Percentiles rank a stretch among this genome's conserved stretches.
Evolutionary conservation across 2,113 vertebrate species (phyloP).

Genomic region (Oncorhynchus keta): DNA sequence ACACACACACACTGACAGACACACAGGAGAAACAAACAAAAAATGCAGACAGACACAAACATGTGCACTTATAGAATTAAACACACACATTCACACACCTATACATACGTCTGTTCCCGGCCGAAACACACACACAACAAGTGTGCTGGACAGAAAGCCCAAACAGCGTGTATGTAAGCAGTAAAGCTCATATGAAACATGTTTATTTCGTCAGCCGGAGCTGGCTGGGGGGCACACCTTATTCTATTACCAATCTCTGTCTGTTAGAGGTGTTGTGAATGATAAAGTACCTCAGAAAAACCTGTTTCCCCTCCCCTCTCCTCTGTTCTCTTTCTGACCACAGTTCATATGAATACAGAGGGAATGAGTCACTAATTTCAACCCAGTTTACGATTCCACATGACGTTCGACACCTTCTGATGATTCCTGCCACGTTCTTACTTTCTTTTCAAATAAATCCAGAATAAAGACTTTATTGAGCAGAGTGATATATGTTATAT

Average conservation of each 20-base stretch:
- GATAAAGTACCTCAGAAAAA: background rate
- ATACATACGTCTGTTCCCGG: background rate
- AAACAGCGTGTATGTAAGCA: constrained; percentile 45
- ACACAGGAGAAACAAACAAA: too few relatives aligned
- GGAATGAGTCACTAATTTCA: constrained; percentile 61
- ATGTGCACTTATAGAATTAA: too few relatives aligned
- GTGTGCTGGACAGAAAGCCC: constrained; percentile 23
- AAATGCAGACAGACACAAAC: too few relatives aligned
- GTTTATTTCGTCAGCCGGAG: background rate
- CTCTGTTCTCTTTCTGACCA: constrained; percentile 26
- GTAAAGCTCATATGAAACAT: constrained; percentile 32
- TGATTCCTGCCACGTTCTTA: constrained; percentile 53
- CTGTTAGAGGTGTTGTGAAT: background rate
- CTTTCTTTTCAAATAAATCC: constrained; percentile 39
- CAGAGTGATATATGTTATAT: background rate
- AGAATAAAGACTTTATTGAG: constrained; percentile 41
- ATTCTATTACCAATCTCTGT: background rate
- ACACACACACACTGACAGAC: background rate
- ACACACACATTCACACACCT: too few relatives aligned
- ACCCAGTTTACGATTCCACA: constrained; percentile 65
- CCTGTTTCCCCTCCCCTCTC: background rate
- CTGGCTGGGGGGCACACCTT: background rate
- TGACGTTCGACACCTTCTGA: constrained; percentile 45
- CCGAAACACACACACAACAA: background rate
- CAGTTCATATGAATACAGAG: constrained; percentile 54